Base-by-base conservation (phyloP, 1,140 invertebrate genomes). In the Paraescarpia echinospica region DNA sequence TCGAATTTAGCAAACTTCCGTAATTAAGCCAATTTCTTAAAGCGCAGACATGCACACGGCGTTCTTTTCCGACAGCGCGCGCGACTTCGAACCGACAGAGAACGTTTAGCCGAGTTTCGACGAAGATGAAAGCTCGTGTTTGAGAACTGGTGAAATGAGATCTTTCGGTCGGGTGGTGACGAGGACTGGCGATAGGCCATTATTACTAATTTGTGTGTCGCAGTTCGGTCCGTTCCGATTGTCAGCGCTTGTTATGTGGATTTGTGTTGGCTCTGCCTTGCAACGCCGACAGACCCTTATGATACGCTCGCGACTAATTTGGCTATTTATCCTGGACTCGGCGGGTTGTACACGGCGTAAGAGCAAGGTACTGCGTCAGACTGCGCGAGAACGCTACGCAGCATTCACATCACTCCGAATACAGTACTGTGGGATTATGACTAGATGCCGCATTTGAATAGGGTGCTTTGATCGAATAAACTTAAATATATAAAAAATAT, bases 1-100 rank as follows among this genome's bases (percentile, higher is more conserved):
- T 77, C 59, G 22, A 27, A 77, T 77, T 77, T 77, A 77, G 59
- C 0, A 77, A 77, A 77, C 59, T 77, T 77, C 22, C 9, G 59
- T 77, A 77, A 77, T 77, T 77, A 77, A 77, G 59, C 59, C 59
- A 77, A 77, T 77, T 77, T 77, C 59, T 77, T 77, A 77, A 77
- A 77, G 59, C 2, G 18, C 18, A 77, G 14, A 31, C 59, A 77
- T 77, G 59, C 18, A 2, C 59, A 31, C 59, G 59, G 2, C 59
- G 27, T 18, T 41, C 59, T 2, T 31, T 6, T 31, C 14, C 22
- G 59, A 12, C 59, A 18, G 59, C 9, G 59, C 59, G 22, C 12
- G 59, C 22, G 27, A 77, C 59, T 27, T 31, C 59, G 59, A 2
- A 12, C 59, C 59, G 22, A 4, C 59, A 27, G 12, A 77, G 59